Percentiles rank a stretch among this genome's conserved stretches.
Conservation (phyloP, 2,888 invertebrate genomes). For the Aproaerema taeniolella region DNA sequence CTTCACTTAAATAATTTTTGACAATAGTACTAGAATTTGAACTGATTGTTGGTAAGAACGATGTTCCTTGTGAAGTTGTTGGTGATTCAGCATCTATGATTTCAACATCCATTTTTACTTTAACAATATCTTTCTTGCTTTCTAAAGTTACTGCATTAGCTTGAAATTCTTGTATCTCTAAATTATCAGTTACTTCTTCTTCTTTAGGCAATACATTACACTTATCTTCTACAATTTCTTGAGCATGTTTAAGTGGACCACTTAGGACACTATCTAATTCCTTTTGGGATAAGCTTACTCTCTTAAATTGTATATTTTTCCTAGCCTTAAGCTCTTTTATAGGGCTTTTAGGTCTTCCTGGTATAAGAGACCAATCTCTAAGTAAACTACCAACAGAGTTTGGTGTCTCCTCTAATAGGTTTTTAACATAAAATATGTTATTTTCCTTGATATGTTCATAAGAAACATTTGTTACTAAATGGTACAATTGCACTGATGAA, state of each 20-base stretch:
- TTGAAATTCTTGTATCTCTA: too few relatives aligned
- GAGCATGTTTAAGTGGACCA: constrained; percentile 40
- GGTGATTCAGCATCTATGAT: background rate
- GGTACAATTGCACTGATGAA: constrained; percentile 29
- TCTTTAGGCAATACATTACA: background rate
- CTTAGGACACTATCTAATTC: constrained; percentile 57
- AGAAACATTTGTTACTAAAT: constrained; percentile 39
- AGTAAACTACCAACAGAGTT: constrained; percentile 67
- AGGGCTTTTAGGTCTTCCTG: constrained; percentile 80
- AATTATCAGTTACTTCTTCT: background rate
- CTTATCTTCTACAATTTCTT: constrained; percentile 22
- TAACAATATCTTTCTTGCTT: background rate
- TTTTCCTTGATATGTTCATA: constrained; percentile 43
- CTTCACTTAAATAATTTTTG: background rate
- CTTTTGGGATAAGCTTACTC: constrained; percentile 47
- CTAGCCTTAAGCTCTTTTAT: constrained; percentile 22
- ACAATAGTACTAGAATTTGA: too few relatives aligned
- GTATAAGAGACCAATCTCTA: constrained; percentile 79
- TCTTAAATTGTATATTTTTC: constrained; percentile 38
- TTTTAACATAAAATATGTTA: constrained; percentile 59
- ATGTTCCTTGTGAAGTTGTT: too few relatives aligned
- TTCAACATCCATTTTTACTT: background rate
- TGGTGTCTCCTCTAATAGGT: constrained; percentile 57
- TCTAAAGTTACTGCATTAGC: background rate
- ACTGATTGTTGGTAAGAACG: too few relatives aligned